These are phyloP conservation scores for Apamea crenata DNA, from an alignment of 2,888 invertebrate genomes.

Conservation along the genomic window DNA sequence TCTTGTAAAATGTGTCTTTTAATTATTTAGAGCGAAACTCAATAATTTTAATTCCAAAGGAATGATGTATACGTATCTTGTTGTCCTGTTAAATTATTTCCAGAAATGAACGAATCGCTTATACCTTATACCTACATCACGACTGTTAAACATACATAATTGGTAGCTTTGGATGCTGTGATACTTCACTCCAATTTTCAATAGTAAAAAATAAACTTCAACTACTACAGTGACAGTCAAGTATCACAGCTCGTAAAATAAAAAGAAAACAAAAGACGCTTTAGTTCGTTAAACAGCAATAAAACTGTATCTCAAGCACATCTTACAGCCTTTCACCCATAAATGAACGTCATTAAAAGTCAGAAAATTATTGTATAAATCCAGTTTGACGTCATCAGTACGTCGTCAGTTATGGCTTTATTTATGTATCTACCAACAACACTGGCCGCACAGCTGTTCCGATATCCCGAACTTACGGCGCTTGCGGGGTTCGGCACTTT, in stretches of 20 bases:
- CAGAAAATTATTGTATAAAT: constrained; percentile 77
- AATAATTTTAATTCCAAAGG: not conserved
- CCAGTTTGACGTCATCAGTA: constrained; percentile 80
- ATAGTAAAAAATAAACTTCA: not conserved
- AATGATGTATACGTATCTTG: not conserved
- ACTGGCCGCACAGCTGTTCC: constrained; percentile 55
- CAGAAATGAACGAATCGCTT: not conserved
- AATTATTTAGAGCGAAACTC: not conserved
- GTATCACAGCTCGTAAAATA: not conserved
- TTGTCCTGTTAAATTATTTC: not conserved
- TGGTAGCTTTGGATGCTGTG: not conserved
- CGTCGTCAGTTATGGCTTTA: constrained; percentile 70
- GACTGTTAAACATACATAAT: not conserved
- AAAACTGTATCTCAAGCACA: constrained; percentile 25
- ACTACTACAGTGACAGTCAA: not conserved
- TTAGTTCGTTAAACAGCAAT: constrained; percentile 32
- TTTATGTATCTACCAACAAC: constrained; percentile 61
- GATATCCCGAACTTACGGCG: constrained; percentile 30
- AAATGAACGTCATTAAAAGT: constrained; percentile 68
- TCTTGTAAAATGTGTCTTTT: not conserved
- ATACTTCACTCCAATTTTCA: not conserved
- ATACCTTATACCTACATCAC: not conserved
- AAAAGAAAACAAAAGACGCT: constrained; percentile 23
- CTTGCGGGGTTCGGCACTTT: constrained; percentile 13
- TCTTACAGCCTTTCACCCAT: constrained; percentile 61